Evolutionary conservation across 2,113 vertebrate species (phyloP).

Genomic region (Aepyceros melampus): DNA sequence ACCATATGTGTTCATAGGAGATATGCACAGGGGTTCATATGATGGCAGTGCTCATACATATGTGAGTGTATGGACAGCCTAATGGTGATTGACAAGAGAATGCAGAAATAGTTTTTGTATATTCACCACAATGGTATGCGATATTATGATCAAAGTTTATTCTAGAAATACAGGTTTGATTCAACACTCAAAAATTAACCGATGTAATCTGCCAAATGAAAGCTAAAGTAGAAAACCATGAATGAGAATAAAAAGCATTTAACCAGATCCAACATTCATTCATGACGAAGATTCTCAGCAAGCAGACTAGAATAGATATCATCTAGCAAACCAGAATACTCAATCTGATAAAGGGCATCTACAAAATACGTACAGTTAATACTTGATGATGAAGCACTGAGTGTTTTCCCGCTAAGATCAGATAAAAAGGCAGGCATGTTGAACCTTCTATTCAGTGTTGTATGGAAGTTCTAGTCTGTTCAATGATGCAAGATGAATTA

Average conservation of each 20-base stretch:
- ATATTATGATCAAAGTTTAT: neutral
- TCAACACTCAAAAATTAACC: neutral
- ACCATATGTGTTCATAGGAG: neutral
- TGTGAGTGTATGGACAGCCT: neutral
- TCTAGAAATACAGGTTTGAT: neutral
- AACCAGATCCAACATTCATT: neutral
- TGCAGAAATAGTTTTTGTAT: neutral
- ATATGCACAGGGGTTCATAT: neutral
- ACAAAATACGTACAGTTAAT: neutral
- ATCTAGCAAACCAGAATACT: neutral
- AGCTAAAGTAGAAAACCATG: neutral
- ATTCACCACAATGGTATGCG: neutral
- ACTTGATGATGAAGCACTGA: neutral
- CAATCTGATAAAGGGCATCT: neutral
- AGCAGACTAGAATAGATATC: neutral
- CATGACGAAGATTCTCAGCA: neutral
- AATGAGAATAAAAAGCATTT: neutral
- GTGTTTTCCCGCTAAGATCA: neutral
- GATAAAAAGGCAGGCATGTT: neutral
- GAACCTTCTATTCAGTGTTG: neutral
- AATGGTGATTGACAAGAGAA: neutral
- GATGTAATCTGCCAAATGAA: neutral
- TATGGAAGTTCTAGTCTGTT: neutral
- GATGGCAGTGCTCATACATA: neutral
- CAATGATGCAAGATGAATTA: neutral